These are phyloP conservation scores for Noctua janthe DNA, from an alignment of 2,888 invertebrate genomes.

Conservation along the genomic window DNA sequence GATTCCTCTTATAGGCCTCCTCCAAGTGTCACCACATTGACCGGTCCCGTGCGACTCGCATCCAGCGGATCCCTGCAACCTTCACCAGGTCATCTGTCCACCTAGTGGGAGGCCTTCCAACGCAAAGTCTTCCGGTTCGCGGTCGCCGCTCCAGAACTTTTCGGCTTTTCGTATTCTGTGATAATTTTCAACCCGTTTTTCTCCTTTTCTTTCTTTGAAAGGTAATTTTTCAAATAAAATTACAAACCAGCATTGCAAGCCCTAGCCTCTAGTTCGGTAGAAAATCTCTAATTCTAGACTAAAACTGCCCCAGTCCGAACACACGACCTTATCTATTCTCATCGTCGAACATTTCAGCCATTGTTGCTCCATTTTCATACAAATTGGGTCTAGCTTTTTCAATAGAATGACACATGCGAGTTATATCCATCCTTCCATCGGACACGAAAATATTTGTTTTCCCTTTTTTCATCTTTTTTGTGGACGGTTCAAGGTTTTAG, in stretches of 20 bases:
- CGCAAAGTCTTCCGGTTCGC: too few species aligned
- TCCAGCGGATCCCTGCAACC: too few species aligned
- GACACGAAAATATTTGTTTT: constrained; percentile 43
- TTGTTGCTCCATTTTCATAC: constrained; percentile 12
- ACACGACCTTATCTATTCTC: constrained; percentile 3
- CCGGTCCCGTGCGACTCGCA: too few species aligned
- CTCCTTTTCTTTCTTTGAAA: too few species aligned
- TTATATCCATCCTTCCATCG: constrained; percentile 6
- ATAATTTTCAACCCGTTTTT: background rate
- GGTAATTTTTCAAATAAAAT: background rate
- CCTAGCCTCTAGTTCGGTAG: background rate
- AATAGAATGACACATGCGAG: constrained; percentile 16
- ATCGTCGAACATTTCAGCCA: background rate
- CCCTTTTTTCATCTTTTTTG: constrained; percentile 30
- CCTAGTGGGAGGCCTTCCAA: too few species aligned
- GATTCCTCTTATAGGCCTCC: too few species aligned
- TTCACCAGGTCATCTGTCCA: too few species aligned
- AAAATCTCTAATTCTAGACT: background rate
- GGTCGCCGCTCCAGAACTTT: too few species aligned
- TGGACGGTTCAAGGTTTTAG: constrained; percentile 22
- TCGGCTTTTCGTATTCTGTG: background rate
- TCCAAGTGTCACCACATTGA: too few species aligned
- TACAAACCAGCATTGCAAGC: background rate
- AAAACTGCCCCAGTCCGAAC: constrained; percentile 7
- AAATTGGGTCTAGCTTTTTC: constrained; percentile 25